phyloP scores from a whole-genome alignment of 2,797 vertebrate genomes.

The Gallinago solitaria region DNA sequence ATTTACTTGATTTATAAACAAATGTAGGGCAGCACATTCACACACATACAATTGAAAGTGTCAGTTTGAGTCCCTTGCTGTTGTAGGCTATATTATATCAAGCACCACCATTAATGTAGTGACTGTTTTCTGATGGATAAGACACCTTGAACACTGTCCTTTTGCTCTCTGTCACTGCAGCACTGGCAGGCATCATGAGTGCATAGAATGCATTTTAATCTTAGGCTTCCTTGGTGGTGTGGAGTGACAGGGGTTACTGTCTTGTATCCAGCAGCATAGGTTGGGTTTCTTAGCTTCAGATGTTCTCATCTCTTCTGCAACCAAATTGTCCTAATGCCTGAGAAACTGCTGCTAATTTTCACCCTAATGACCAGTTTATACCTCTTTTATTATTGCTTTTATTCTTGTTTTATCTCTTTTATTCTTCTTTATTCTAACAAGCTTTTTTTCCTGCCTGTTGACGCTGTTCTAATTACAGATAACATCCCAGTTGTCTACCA shows the following conservation, averaged over 20 bases:
- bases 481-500: not conserved
- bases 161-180: not conserved
- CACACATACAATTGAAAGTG: not conserved
- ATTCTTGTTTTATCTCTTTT: not conserved
- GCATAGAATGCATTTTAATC: not conserved
- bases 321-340: not conserved
- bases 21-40: constrained; percentile 10
- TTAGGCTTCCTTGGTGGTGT: not conserved
- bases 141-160: not conserved
- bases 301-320: not conserved
- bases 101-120: not conserved
- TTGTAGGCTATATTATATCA: not conserved
- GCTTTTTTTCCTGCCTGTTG: not conserved
- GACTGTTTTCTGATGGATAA: not conserved
- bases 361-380: not conserved
- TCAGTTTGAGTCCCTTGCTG: not conserved
- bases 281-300: not conserved
- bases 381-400: not conserved
- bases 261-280: not conserved
- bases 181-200: not conserved
- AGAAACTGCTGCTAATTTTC: not conserved
- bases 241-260: not conserved
- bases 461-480: not conserved
- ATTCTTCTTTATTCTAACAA: not conserved
- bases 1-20: constrained; percentile 41